Evolutionary conservation across 2,797 vertebrate genomes (phyloP).

Genomic region (Atherinosoma microstoma): DNA sequence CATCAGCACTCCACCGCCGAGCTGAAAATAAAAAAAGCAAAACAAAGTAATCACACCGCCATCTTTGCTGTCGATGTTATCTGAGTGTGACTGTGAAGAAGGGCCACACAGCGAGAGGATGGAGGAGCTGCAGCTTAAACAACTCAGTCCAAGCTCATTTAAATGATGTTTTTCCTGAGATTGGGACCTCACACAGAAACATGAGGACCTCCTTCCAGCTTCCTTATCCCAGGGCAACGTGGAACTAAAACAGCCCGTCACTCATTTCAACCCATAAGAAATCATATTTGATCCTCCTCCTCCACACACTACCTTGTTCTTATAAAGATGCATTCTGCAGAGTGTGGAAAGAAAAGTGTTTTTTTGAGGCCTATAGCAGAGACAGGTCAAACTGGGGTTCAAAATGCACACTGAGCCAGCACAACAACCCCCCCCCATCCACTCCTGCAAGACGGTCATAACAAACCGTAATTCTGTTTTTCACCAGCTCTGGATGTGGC

Average conservation of each 20-base stretch:
- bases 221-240: constrained; percentile 21
- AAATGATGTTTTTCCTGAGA: constrained; percentile 19
- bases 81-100: constrained; percentile 18
- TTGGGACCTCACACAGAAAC: constrained; percentile 1
- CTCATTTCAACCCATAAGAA: too few relatives aligned
- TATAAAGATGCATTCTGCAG: neutral
- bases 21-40: constrained; percentile 16
- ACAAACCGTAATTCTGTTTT: constrained; percentile 38
- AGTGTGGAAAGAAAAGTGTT: neutral
- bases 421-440: constrained; percentile 5
- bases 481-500: constrained; percentile 13
- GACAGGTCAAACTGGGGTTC: constrained; percentile 30
- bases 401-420: constrained; percentile 17
- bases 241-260: neutral
- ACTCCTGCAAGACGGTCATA: constrained; percentile 21
- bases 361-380: constrained; percentile 14
- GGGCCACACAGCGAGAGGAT: constrained; percentile 20
- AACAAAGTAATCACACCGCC: constrained; percentile 45
- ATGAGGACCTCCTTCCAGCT: neutral
- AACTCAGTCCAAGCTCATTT: constrained; percentile 7
- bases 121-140: constrained; percentile 1
- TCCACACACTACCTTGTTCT: neutral
- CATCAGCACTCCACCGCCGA: constrained; percentile 42
- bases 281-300: too few relatives aligned
- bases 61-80: constrained; percentile 52